Conservation (phyloP, 2,888 invertebrate species). For the Hemistola chrysoprasaria region DNA sequence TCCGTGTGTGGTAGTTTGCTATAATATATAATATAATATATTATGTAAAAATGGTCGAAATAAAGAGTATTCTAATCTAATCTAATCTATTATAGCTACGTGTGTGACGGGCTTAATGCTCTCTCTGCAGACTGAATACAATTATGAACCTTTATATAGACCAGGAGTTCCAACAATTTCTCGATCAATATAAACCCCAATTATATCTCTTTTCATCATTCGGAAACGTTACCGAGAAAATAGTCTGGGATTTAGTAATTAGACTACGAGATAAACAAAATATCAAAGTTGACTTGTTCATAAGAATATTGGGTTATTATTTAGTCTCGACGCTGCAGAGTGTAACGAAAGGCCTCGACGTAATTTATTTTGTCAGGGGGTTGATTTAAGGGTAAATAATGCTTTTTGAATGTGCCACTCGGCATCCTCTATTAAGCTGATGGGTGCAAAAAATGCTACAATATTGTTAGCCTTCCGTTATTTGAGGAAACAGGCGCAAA, state of each 20-base stretch:
- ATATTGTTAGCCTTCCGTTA: conserved; percentile 14
- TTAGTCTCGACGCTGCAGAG: conserved; percentile 23
- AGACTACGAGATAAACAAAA: conserved; percentile 9
- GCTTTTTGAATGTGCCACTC: conserved; percentile 35
- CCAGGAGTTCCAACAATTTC: too few relatives aligned
- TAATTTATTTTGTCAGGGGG: conserved; percentile 45
- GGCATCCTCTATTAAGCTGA: conserved; percentile 35
- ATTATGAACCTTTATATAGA: too few relatives aligned
- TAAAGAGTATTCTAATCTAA: too few relatives aligned
- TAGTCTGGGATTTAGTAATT: conserved; percentile 3
- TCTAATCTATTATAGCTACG: too few relatives aligned
- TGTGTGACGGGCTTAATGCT: too few relatives aligned
- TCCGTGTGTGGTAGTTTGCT: too few relatives aligned
- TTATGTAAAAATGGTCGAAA: too few relatives aligned
- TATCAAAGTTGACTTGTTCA: conserved; percentile 15
- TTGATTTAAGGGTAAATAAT: conserved; percentile 38
- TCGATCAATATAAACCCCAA: too few relatives aligned
- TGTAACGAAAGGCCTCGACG: conserved; percentile 26
- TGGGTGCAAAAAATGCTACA: conserved; percentile 16
- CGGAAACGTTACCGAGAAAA: neutral
- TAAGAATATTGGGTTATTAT: conserved; percentile 15
- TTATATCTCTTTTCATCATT: too few relatives aligned
- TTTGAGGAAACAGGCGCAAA: conserved; percentile 16
- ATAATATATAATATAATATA: too few relatives aligned
- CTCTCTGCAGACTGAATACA: too few relatives aligned